Evolutionary conservation across 2,113 vertebrate genomes (phyloP).

Genomic region (Irena cyanogastra): DNA sequence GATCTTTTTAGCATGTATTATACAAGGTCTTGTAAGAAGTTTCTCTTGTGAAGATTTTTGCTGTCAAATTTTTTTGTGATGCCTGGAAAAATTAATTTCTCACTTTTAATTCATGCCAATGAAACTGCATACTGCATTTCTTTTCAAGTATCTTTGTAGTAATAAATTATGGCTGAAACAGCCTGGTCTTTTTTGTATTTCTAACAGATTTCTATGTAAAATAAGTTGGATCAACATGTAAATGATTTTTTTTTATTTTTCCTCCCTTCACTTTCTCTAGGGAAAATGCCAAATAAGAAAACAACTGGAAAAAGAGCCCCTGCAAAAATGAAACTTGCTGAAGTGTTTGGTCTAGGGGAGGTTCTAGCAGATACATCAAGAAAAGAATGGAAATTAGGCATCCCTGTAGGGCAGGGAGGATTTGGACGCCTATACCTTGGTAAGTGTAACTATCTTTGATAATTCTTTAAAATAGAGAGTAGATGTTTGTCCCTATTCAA

Average conservation of each 20-base stretch:
- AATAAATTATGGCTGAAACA: neutral
- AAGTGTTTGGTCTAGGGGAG: slow-evolving; percentile 86
- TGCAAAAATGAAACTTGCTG: slow-evolving; percentile 85
- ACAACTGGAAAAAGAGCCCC: slow-evolving; percentile 77
- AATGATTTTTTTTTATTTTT: neutral
- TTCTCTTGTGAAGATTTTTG: neutral
- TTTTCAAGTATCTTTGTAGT: neutral
- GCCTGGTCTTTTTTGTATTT: neutral
- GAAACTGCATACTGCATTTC: neutral
- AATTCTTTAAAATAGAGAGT: neutral
- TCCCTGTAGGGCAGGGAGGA: slow-evolving; percentile 87
- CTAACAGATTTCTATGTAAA: neutral
- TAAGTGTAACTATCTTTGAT: slow-evolving; percentile 52
- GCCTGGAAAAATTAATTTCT: neutral
- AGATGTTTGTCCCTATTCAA: neutral
- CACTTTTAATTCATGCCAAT: neutral
- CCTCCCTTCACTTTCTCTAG: neutral
- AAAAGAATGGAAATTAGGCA: slow-evolving; percentile 90
- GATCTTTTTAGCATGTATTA: neutral
- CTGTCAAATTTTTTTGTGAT: neutral
- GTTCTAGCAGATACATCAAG: slow-evolving; percentile 83
- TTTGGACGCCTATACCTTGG: slow-evolving; percentile 93
- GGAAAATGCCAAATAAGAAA: slow-evolving; percentile 85
- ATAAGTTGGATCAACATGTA: neutral
- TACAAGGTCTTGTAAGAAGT: neutral